Evolutionary conservation across 2,113 vertebrate genomes (phyloP).

Genomic region (Clarias batrachus): DNA sequence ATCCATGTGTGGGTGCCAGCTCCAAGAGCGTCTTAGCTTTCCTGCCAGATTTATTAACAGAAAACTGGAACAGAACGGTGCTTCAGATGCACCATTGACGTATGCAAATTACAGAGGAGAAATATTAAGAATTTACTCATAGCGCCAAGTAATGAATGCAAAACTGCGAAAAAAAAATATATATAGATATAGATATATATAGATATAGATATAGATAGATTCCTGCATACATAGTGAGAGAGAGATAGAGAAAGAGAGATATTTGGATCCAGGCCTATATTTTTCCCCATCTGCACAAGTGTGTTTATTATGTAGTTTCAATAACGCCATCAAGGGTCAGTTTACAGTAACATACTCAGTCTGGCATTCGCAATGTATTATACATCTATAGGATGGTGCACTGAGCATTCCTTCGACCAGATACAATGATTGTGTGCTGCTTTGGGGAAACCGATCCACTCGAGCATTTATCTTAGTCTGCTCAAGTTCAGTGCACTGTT

Average conservation of each 20-base stretch:
- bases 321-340: slow-evolving; percentile 13
- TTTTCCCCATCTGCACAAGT: background rate
- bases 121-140: slow-evolving; percentile 74
- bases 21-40: slow-evolving; percentile 71
- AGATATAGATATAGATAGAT: background rate
- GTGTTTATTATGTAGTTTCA: background rate
- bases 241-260: background rate
- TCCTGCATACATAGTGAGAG: background rate
- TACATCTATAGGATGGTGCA: background rate
- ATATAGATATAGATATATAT: background rate
- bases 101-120: slow-evolving; percentile 76
- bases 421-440: slow-evolving; percentile 20
- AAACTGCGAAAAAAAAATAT: slow-evolving; percentile 28
- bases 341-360: background rate
- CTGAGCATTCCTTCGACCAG: background rate
- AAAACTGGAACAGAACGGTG: slow-evolving; percentile 75
- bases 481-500: slow-evolving; percentile 14
- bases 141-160: slow-evolving; percentile 62
- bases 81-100: slow-evolving; percentile 69
- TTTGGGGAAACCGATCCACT: slow-evolving; percentile 11
- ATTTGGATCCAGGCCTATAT: slow-evolving; percentile 14
- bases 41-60: slow-evolving; percentile 75
- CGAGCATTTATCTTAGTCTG: slow-evolving; percentile 20
- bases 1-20: slow-evolving; percentile 69
- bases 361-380: background rate